Conservation (phyloP, 2,113 vertebrate species). For the Vulpes lagopus region DNA sequence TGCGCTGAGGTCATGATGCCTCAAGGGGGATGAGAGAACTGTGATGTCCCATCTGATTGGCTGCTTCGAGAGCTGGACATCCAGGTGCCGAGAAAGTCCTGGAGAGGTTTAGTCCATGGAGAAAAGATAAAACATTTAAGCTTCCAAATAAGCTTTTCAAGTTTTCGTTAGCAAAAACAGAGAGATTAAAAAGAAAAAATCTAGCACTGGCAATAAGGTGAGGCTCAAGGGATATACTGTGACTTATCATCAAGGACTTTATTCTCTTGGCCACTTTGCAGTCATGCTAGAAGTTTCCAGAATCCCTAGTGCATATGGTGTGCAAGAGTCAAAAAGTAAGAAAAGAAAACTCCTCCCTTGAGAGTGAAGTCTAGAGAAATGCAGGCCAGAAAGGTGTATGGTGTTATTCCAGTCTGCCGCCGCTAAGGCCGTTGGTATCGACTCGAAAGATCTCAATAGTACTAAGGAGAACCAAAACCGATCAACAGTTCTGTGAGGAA, state of each 20-base stretch:
- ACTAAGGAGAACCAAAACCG: constrained; percentile 86
- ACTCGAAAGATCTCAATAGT: constrained; percentile 88
- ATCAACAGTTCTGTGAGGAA: constrained; percentile 87
- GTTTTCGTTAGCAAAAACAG: constrained; percentile 87
- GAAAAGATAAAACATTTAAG: constrained; percentile 89
- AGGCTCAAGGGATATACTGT: constrained; percentile 89
- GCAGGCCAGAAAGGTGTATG: constrained; percentile 89
- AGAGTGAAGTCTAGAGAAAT: constrained; percentile 87
- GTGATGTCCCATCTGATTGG: constrained; percentile 89
- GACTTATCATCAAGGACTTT: constrained; percentile 87
- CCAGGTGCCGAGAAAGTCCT: constrained; percentile 85
- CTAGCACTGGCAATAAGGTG: constrained; percentile 90
- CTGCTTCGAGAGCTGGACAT: constrained; percentile 89
- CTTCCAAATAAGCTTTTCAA: constrained; percentile 89
- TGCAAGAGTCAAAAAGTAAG: constrained; percentile 88
- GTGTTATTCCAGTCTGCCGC: constrained; percentile 89
- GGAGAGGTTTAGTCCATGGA: constrained; percentile 86
- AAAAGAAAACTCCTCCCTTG: constrained; percentile 87
- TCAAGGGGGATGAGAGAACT: constrained; percentile 85
- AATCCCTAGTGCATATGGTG: constrained; percentile 91
- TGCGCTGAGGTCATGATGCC: constrained; percentile 85
- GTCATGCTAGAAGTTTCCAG: constrained; percentile 89
- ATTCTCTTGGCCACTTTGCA: constrained; percentile 89
- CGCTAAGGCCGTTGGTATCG: constrained; percentile 90
- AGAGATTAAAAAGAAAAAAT: constrained; percentile 87